phyloP scores from a whole-genome alignment of 2,888 invertebrate species.

The Papilio gigon region DNA sequence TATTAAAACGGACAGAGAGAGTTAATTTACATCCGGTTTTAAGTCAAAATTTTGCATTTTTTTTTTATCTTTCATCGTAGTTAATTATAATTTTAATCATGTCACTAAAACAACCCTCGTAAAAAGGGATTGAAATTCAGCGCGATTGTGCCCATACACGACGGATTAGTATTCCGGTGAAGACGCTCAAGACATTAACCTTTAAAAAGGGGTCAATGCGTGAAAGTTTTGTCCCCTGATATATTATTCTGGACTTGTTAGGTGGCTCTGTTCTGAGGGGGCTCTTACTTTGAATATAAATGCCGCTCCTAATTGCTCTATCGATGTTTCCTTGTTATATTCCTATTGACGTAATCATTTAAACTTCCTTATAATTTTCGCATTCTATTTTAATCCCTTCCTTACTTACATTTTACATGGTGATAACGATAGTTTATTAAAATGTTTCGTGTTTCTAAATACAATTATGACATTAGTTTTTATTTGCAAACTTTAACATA shows the following conservation, averaged over 20 bases:
- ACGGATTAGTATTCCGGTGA: slow-evolving; percentile 74
- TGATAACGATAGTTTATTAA: too few relatives aligned
- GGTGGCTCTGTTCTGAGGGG: slow-evolving; percentile 40
- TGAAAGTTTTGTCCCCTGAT: slow-evolving; percentile 77
- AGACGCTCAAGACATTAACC: slow-evolving; percentile 73
- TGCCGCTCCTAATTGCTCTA: slow-evolving; percentile 38
- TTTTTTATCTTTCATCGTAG: not conserved
- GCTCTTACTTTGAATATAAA: slow-evolving; percentile 42
- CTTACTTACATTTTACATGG: too few relatives aligned
- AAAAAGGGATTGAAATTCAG: slow-evolving; percentile 31
- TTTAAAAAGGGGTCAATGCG: slow-evolving; percentile 81
- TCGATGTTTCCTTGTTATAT: slow-evolving; percentile 17
- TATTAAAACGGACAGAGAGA: not conserved
- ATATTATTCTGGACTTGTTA: slow-evolving; percentile 75
- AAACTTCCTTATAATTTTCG: not conserved
- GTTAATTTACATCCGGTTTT: not conserved
- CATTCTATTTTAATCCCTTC: too few relatives aligned
- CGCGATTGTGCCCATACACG: slow-evolving; percentile 14
- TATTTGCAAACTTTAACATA: not conserved
- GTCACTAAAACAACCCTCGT: slow-evolving; percentile 19
- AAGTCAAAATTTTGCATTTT: not conserved
- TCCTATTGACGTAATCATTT: not conserved
- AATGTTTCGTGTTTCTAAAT: too few relatives aligned
- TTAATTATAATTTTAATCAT: slow-evolving; percentile 1
- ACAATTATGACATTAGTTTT: not conserved